Conservation (phyloP, 2,888 invertebrate species). For the Drosophila peninsularis region DNA sequence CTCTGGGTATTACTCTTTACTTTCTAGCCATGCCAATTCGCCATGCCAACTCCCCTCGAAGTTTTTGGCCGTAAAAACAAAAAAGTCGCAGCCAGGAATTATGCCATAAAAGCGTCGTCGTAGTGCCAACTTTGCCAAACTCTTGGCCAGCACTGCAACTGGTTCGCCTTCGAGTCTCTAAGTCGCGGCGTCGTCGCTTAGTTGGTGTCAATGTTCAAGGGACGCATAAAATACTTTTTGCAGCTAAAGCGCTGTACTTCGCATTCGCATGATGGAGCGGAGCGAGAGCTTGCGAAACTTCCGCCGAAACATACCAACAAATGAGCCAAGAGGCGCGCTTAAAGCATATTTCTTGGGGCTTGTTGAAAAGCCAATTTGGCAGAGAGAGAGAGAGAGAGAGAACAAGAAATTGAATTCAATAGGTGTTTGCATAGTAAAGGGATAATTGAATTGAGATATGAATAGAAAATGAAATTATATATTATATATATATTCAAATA, state of each 20-base stretch:
- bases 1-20: constrained; percentile 80
- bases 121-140: constrained; percentile 35
- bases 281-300: constrained; percentile 40
- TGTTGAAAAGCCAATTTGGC: constrained; percentile 12
- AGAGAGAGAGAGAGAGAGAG: background rate
- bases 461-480: background rate
- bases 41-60: constrained; percentile 13
- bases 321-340: constrained; percentile 46
- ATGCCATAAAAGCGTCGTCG: constrained; percentile 76
- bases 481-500: no score
- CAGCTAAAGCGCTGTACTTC: constrained; percentile 22
- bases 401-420: background rate
- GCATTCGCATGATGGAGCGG: constrained; percentile 13
- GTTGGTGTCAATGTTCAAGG: constrained; percentile 73
- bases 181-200: constrained; percentile 49
- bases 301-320: constrained; percentile 45
- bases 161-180: constrained; percentile 22
- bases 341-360: constrained; percentile 37
- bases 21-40: constrained; percentile 74
- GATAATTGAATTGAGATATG: background rate
- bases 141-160: constrained; percentile 34
- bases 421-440: background rate
- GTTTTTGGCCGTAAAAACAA: constrained; percentile 62
- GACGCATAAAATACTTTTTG: constrained; percentile 68
- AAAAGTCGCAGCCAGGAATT: constrained; percentile 65